Conservation (phyloP, 2,888 invertebrate genomes). For the Sicus ferrugineus region DNA sequence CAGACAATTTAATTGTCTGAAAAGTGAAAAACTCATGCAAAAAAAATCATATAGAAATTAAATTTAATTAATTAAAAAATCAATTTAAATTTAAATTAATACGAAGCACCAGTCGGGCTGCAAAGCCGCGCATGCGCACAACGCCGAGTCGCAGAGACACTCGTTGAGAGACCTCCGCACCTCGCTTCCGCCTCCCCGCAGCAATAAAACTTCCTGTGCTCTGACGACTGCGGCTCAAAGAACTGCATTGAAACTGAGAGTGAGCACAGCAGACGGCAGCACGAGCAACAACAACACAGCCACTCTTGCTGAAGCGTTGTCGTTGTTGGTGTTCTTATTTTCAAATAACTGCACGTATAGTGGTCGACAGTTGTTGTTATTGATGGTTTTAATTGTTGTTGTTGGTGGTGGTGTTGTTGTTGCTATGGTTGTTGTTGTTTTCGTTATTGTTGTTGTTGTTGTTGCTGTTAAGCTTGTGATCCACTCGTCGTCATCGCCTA, state of each 20-base stretch:
- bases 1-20: no score
- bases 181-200: neutral
- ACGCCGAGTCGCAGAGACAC: neutral
- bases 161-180: neutral
- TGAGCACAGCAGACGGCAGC: neutral
- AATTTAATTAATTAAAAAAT: neutral
- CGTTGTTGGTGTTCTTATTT: conserved; percentile 4
- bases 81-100: conserved; percentile 3
- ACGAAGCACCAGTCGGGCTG: neutral
- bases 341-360: conserved; percentile 25
- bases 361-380: neutral
- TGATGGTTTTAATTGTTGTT: no score
- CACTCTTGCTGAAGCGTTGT: neutral
- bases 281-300: neutral
- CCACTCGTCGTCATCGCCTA: neutral
- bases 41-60: neutral
- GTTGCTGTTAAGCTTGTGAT: neutral
- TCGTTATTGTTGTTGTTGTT: conserved; percentile 2
- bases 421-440: conserved; percentile 7
- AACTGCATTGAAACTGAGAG: conserved; percentile 27
- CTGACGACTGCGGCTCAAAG: neutral
- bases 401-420: neutral
- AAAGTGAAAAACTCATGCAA: neutral
- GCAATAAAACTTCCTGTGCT: neutral
- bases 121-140: conserved; percentile 4